Conservation (phyloP, 2,113 vertebrate species). For the Centropristis striata region DNA sequence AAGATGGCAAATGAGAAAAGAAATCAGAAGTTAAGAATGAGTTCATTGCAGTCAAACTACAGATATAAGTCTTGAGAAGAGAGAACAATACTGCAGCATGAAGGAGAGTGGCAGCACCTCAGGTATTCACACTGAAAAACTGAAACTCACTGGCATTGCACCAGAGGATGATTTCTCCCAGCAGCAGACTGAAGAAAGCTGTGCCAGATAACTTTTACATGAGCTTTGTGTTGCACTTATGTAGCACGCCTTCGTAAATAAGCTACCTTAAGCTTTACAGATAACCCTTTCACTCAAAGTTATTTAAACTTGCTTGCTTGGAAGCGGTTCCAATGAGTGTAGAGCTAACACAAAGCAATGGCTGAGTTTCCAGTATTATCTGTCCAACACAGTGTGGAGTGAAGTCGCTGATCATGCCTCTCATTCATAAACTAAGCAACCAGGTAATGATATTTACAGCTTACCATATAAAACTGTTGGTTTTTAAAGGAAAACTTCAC, state of each 20-base stretch:
- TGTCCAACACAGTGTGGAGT: no score
- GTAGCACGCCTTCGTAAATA: background rate
- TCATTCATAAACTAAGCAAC: no score
- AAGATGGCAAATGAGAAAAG: background rate
- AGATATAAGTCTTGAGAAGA: background rate
- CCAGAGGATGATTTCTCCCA: background rate
- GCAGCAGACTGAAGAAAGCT: slow-evolving; percentile 15
- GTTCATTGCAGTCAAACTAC: background rate
- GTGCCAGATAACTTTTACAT: slow-evolving; percentile 1
- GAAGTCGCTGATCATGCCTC: no score
- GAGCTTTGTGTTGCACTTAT: background rate
- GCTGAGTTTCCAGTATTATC: background rate
- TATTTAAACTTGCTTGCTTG: slow-evolving; percentile 8
- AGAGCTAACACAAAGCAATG: no score
- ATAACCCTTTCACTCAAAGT: background rate
- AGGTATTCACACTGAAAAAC: slow-evolving; percentile 19
- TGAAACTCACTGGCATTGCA: background rate
- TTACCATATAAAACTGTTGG: no score
- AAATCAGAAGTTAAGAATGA: background rate
- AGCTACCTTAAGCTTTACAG: background rate
- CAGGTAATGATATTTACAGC: no score
- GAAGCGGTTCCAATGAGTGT: background rate
- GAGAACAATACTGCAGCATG: slow-evolving; percentile 3
- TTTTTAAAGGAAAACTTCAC: no score
- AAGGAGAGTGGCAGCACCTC: slow-evolving; percentile 4